These are phyloP conservation scores for Heterodera filipjevi DNA, from an alignment of 2,888 invertebrate species.

Conservation along the genomic window DNA sequence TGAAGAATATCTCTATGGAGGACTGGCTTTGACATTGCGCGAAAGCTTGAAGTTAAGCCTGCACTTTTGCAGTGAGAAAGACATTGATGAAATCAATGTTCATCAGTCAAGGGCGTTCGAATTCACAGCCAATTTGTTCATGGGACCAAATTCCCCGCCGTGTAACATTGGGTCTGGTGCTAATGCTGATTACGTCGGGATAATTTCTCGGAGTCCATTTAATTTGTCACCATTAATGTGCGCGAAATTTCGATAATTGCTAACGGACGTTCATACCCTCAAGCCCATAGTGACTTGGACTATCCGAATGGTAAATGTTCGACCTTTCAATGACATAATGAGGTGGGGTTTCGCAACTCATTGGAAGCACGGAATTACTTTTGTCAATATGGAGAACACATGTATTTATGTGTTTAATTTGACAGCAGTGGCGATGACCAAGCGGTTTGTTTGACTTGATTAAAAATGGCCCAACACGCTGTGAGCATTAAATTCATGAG, in stretches of 20 bases:
- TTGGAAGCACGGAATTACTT: slow-evolving; percentile 13
- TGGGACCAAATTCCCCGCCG: slow-evolving; percentile 22
- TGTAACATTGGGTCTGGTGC: slow-evolving; percentile 10
- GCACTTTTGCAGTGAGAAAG: slow-evolving; percentile 23
- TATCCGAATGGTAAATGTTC: slow-evolving; percentile 8
- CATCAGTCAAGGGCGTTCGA: slow-evolving; percentile 8
- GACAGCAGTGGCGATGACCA: slow-evolving; percentile 27
- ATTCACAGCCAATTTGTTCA: slow-evolving; percentile 15
- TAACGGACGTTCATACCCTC: neutral
- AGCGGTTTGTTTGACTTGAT: slow-evolving; percentile 20
- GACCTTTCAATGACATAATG: slow-evolving; percentile 16
- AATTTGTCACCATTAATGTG: slow-evolving; percentile 15
- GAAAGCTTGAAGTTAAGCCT: slow-evolving; percentile 24
- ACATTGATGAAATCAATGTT: slow-evolving; percentile 25
- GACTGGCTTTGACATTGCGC: slow-evolving; percentile 25
- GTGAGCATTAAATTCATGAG: slow-evolving; percentile 24
- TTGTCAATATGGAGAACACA: neutral
- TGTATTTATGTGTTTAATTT: slow-evolving; percentile 27
- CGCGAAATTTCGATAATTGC: slow-evolving; percentile 10
- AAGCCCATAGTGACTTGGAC: slow-evolving; percentile 7
- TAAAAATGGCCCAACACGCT: slow-evolving; percentile 22
- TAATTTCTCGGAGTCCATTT: neutral
- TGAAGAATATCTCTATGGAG: slow-evolving; percentile 21
- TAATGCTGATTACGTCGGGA: slow-evolving; percentile 17
- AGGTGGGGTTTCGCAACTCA: neutral